A percentile compares a stretch with the other conserved stretches of the same genome.
These are phyloP conservation scores for Lobophora halterata DNA, from an alignment of 2,888 invertebrate genomes.

Conservation along the genomic window DNA sequence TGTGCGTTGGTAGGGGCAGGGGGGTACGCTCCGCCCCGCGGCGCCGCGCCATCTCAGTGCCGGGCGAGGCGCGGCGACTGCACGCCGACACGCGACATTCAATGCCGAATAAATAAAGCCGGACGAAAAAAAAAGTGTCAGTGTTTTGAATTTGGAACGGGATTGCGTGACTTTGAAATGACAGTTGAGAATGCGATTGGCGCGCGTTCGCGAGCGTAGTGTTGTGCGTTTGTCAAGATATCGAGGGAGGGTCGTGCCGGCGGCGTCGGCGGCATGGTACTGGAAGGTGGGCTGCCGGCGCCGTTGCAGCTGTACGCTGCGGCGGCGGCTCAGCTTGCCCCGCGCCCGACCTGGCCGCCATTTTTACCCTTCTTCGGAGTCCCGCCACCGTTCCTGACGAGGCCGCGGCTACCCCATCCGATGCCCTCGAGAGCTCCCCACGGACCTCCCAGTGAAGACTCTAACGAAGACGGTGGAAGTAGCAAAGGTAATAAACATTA, in stretches of 20 bases:
- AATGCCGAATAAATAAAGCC: slow-evolving; percentile 32
- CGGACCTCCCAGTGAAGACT: slow-evolving; percentile 78
- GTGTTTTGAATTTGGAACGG: slow-evolving; percentile 23
- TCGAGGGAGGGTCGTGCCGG: slow-evolving; percentile 49
- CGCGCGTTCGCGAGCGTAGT: slow-evolving; percentile 44
- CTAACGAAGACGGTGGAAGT: slow-evolving; percentile 77
- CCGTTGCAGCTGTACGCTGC: slow-evolving; percentile 86
- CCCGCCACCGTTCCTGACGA: slow-evolving; percentile 79
- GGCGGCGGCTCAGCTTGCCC: slow-evolving; percentile 82
- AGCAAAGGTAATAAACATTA: slow-evolving; percentile 58
- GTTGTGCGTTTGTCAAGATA: slow-evolving; percentile 57
- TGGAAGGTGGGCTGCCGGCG: slow-evolving; percentile 85
- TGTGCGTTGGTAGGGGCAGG: slow-evolving; percentile 60
- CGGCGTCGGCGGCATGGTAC: slow-evolving; percentile 79
- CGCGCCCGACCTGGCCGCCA: slow-evolving; percentile 82
- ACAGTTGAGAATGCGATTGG: slow-evolving; percentile 50
- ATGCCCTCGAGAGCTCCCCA: slow-evolving; percentile 67
- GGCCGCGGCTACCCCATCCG: slow-evolving; percentile 66
- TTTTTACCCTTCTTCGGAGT: slow-evolving; percentile 82
- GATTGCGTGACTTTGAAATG: slow-evolving; percentile 36
- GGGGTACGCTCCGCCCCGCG: slow-evolving; percentile 63
- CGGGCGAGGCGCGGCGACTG: slow-evolving; percentile 41
- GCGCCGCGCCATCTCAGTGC: slow-evolving; percentile 74
- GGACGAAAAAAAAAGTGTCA: slow-evolving; percentile 31
- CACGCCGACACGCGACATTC: slow-evolving; percentile 27